phyloP scores from a whole-genome alignment of 2,113 vertebrate species.

The Pelobates fuscus region DNA sequence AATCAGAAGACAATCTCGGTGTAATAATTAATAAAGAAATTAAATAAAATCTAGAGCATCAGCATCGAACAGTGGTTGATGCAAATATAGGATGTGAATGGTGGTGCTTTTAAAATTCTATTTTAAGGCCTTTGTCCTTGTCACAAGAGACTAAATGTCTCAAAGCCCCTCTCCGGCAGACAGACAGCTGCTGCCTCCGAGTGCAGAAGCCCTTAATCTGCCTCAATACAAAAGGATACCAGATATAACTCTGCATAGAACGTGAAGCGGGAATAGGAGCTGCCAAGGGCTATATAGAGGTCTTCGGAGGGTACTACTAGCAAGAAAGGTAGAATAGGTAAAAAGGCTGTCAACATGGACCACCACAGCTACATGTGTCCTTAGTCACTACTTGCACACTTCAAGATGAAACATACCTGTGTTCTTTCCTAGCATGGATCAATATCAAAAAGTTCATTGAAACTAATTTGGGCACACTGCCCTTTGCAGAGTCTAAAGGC shows the following conservation, averaged over 20 bases:
- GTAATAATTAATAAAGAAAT: background rate
- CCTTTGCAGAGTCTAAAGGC: too few species aligned
- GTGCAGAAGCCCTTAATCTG: slow-evolving; percentile 46
- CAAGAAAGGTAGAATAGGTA: background rate
- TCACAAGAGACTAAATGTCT: slow-evolving; percentile 35
- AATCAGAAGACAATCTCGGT: slow-evolving; percentile 5
- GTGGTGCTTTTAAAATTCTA: slow-evolving; percentile 34
- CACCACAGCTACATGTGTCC: background rate
- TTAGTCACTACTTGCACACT: background rate
- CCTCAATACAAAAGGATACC: slow-evolving; percentile 32
- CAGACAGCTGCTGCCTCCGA: slow-evolving; percentile 38
- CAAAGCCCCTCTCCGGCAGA: slow-evolving; percentile 32
- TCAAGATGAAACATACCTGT: background rate
- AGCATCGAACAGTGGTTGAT: slow-evolving; percentile 5
- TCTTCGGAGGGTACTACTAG: background rate
- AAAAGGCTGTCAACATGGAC: background rate
- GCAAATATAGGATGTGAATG: slow-evolving; percentile 2
- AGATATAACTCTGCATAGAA: slow-evolving; percentile 45
- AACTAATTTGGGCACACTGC: too few species aligned
- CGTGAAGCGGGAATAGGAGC: background rate
- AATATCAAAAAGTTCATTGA: background rate
- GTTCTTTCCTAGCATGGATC: background rate
- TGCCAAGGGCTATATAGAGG: background rate
- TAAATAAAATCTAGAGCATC: background rate
- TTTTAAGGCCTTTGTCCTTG: slow-evolving; percentile 44